Evolutionary conservation across 2,113 vertebrate species (phyloP), one percentile per base, ranked within the genome.

Genomic region (Dipodomys spectabilis): DNA sequence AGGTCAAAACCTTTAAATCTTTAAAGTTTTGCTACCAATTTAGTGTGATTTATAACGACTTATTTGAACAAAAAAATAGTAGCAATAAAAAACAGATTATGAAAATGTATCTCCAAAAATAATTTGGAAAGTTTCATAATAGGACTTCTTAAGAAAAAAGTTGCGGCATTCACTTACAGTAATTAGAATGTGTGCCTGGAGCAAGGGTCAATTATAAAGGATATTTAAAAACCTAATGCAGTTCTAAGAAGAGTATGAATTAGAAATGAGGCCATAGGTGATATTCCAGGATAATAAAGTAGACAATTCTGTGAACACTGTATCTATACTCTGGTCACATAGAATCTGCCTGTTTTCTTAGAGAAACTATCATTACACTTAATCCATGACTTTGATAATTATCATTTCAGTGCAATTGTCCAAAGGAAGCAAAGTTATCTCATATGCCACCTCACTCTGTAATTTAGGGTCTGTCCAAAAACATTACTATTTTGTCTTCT

Each of bases 311-410:
- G 65, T 2, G 22, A 78, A 39, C 9, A 73, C 4, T 72, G 27
- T 45, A 65, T 27, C 12, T 78, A 49, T 74, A 83, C 0, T 6
- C 75, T 18, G 7, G 19, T 5, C 78, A 30, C 28, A 53, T 28
- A 35, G 23, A 92, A 93, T 86, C 88, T 12, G 44, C 20, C n/a
- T 12, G 2, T 57, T 92, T 44, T 45, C 81, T 84, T 73, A 91
- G 4, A 75, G 20, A 86, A 82, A 30, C 25, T 65, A 35, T 74
- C 13, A 78, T 94, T 88, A 85, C 25, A 72, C 82, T 93, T 92
- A 69, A 87, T 32, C 32, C 27, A 57, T 11, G 18, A 23, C 28
- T 39, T 32, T 65, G 64, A 87, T 73, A 64, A 82, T 85, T 83
- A 93, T 57, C 13, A 57, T 68, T 73, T 92, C 68, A 79, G n/a